These are phyloP conservation scores for Dipodomys stephensi DNA, from an alignment of 2,113 vertebrate genomes.

Conservation along the genomic window DNA sequence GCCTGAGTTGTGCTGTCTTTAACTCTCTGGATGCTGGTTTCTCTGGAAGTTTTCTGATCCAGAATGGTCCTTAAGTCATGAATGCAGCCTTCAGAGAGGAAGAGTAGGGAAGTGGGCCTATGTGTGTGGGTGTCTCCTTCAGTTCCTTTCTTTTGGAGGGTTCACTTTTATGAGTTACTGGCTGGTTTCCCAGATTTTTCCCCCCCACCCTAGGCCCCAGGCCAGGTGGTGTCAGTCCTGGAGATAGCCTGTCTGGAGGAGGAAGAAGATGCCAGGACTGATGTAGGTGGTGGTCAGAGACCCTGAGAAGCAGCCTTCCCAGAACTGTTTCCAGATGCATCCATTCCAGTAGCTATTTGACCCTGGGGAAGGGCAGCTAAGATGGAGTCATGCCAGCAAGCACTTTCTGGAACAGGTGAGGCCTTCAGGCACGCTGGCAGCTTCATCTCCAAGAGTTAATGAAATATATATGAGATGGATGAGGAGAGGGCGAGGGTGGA, in stretches of 20 bases:
- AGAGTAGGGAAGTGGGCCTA: background rate
- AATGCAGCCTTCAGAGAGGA: background rate
- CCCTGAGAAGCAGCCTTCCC: background rate
- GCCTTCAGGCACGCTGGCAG: background rate
- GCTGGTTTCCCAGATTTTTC: background rate
- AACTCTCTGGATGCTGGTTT: background rate
- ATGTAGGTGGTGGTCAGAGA: background rate
- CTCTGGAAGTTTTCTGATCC: background rate
- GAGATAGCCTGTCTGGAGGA: background rate
- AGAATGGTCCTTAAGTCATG: background rate
- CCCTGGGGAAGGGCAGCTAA: background rate
- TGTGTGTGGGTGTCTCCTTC: background rate
- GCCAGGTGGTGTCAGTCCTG: background rate
- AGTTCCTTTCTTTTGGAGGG: background rate
- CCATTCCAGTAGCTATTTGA: background rate
- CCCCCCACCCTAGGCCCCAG: background rate
- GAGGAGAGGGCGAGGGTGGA: background rate
- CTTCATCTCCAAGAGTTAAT: conserved; percentile 14
- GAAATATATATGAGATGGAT: background rate
- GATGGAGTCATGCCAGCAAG: background rate
- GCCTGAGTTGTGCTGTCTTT: background rate
- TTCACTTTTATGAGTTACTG: background rate
- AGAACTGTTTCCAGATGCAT: background rate
- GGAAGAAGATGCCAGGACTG: background rate
- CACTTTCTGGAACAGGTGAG: conserved; percentile 33